Conservation (phyloP, 2,888 invertebrate species). For the Nemapogon koenigi region DNA sequence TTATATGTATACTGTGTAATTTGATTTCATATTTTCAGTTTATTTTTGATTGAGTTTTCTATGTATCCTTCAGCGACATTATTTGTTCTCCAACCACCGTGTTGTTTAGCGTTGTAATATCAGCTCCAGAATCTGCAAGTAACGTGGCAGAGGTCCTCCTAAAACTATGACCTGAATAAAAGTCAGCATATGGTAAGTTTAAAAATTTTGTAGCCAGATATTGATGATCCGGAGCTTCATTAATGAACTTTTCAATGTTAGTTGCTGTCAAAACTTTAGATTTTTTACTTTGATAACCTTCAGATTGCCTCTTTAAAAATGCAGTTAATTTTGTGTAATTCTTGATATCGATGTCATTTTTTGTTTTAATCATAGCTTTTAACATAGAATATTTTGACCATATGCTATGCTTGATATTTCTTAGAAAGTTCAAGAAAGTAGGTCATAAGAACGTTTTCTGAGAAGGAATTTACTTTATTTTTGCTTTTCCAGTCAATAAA, state of each 20-base stretch:
- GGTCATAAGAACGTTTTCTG: too few relatives aligned
- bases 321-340: neutral
- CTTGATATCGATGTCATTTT: neutral
- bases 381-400: neutral
- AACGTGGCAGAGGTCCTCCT: constrained; percentile 15
- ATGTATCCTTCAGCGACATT: constrained; percentile 14
- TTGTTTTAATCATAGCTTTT: neutral
- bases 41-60: constrained; percentile 13
- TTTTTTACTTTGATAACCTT: neutral
- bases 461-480: too few relatives aligned
- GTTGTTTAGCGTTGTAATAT: constrained; percentile 12
- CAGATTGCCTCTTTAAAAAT: neutral
- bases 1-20: too few relatives aligned
- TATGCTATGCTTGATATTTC: neutral
- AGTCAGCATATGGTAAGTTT: neutral
- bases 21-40: too few relatives aligned
- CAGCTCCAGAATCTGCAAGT: constrained; percentile 9
- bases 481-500: too few relatives aligned
- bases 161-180: constrained; percentile 14
- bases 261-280: neutral
- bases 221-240: neutral
- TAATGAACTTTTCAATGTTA: neutral
- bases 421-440: too few relatives aligned
- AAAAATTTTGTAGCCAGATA: neutral
- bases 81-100: constrained; percentile 15